phyloP scores from a whole-genome alignment of 2,888 invertebrate genomes.

The Amiota minor region DNA sequence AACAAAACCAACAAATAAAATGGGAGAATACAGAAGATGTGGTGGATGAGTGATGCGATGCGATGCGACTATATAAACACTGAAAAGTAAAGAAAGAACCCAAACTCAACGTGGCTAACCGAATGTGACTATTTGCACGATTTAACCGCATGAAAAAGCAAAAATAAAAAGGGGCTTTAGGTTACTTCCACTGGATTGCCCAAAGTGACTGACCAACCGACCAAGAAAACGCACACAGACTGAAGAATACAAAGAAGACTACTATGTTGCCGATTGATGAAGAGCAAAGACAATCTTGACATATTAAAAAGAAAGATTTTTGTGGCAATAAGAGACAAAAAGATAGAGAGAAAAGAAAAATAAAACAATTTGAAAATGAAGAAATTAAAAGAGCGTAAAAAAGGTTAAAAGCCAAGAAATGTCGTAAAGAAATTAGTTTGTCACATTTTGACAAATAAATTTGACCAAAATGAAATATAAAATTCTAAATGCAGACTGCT shows the following conservation, averaged over 20 bases:
- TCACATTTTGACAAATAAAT: no score
- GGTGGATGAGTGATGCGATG: no score
- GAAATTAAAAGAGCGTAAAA: slow-evolving; percentile 7
- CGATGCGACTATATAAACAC: not conserved
- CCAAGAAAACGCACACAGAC: no score
- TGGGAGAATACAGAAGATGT: not conserved
- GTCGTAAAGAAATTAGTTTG: no score
- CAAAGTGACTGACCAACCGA: not conserved
- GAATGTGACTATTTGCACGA: no score
- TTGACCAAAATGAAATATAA: no score
- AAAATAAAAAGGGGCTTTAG: no score
- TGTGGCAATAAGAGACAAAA: not conserved
- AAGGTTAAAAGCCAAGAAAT: not conserved
- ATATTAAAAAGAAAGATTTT: not conserved
- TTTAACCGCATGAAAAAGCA: no score
- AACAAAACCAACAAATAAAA: not conserved
- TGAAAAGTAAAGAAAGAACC: not conserved
- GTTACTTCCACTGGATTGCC: not conserved
- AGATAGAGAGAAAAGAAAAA: not conserved
- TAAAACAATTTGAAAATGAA: not conserved
- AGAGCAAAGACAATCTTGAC: no score
- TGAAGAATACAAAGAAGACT: not conserved
- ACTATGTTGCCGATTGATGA: not conserved
- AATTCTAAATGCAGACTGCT: no score
- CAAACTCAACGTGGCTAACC: not conserved